phyloP scores from a whole-genome alignment of 2,113 vertebrate genomes.

The Nannobrachium achirus region DNA sequence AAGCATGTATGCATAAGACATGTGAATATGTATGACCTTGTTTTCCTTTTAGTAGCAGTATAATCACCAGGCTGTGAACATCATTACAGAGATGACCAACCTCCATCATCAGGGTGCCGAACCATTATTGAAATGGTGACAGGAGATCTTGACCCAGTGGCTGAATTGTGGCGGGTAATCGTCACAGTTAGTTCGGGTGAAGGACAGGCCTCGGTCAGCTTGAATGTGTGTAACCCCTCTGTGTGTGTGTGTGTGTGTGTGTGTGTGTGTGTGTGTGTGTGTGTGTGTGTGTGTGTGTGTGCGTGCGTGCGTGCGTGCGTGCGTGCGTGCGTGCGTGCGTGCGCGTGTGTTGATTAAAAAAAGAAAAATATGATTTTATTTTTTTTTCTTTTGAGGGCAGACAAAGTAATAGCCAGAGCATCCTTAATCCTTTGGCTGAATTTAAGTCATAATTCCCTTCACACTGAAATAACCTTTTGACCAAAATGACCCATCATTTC shows the following conservation, averaged over 20 bases:
- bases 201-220: conserved; percentile 1
- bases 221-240: neutral
- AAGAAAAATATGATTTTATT: no score
- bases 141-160: conserved; percentile 35
- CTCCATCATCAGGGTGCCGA: conserved; percentile 2
- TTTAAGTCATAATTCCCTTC: no score
- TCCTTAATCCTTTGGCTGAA: no score
- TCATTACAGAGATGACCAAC: conserved; percentile 32
- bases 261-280: conserved; percentile 7
- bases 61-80: conserved; percentile 26
- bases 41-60: conserved; percentile 11
- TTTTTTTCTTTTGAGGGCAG: no score
- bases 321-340: neutral
- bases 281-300: conserved; percentile 8
- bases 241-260: conserved; percentile 13
- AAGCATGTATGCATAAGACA: no score
- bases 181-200: conserved; percentile 21
- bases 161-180: conserved; percentile 18
- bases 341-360: neutral
- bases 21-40: conserved; percentile 7
- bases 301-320: neutral
- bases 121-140: conserved; percentile 15
- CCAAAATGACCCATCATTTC: no score
- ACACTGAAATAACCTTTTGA: no score
- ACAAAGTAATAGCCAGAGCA: no score